Evolutionary conservation across 92 coral and sea anemone species (phyloP).

Genomic region (Actinostola sp.): DNA sequence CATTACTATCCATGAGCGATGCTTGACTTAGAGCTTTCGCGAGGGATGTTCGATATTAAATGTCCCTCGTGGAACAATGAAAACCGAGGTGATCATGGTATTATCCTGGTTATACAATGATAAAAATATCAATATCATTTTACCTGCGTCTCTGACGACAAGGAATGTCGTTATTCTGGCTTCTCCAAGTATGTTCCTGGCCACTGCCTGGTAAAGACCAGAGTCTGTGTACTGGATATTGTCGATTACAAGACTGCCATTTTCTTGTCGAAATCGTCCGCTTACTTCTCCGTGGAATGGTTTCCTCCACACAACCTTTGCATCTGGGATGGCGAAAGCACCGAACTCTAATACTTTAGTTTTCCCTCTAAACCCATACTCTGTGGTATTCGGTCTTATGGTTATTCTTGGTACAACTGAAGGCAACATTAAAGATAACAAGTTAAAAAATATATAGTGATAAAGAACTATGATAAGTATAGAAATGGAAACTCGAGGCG

Average conservation of each 20-base stretch:
- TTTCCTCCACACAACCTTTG: constrained; percentile 9
- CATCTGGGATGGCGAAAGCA: constrained; percentile 21
- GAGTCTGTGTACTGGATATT: constrained; percentile 19
- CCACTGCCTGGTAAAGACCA: constrained; percentile 30
- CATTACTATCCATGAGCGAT: too few relatives aligned
- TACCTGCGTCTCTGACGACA: constrained; percentile 19
- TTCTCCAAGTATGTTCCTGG: constrained; percentile 30
- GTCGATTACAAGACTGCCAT: constrained; percentile 14
- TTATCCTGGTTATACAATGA: too few relatives aligned
- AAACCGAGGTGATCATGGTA: too few relatives aligned
- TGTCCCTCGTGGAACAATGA: too few relatives aligned
- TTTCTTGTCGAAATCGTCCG: constrained; percentile 15
- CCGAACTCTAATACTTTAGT: constrained; percentile 6
- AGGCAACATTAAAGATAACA: too few relatives aligned
- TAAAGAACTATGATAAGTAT: too few relatives aligned
- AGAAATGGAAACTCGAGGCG: too few relatives aligned
- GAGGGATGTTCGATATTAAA: too few relatives aligned
- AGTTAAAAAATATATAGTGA: neutral
- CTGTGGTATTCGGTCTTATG: constrained; percentile 10
- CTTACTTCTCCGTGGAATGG: neutral
- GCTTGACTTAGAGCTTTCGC: too few relatives aligned
- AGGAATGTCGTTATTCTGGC: constrained; percentile 9
- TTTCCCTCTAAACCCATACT: constrained; percentile 13
- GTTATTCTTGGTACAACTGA: constrained; percentile 28
- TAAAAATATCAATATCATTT: neutral